A percentile compares a stretch with the other conserved stretches of the same genome.
These are phyloP conservation scores for Liolophura sinensis DNA, from an alignment of 1,140 invertebrate genomes.

Conservation along the genomic window DNA sequence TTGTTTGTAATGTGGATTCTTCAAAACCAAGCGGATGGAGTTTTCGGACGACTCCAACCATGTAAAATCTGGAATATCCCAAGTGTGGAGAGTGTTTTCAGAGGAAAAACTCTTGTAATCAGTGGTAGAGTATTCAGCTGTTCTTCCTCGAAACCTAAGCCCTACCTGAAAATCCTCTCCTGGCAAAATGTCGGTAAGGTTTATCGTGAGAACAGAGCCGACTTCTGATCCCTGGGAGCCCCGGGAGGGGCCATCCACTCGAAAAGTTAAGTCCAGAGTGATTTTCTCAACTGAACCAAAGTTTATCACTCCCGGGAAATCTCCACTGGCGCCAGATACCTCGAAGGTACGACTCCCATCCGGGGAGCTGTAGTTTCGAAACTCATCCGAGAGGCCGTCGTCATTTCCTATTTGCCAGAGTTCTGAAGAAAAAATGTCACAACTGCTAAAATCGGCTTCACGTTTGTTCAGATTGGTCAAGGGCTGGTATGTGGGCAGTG, in stretches of 20 bases:
- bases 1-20: no score
- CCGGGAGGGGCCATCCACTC: background rate
- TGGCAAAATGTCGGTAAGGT: background rate
- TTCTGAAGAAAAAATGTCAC: constrained; percentile 1
- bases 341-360: no score
- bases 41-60: background rate
- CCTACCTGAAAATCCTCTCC: background rate
- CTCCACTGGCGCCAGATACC: no score
- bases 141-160: background rate
- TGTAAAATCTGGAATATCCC: constrained; percentile 8
- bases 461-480: background rate
- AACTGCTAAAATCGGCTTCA: background rate
- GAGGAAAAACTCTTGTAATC: no score
- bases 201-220: background rate
- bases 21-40: no score
- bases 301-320: no score
- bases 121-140: no score
- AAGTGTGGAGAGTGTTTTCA: background rate
- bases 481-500: constrained; percentile 2
- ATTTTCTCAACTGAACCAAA: no score
- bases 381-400: background rate
- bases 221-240: background rate
- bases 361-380: no score
- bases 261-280: no score
- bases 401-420: constrained; percentile 1